Base-by-base conservation (phyloP, 2,888 invertebrate species). In the Galeopsomyia nigrocyanea region DNA sequence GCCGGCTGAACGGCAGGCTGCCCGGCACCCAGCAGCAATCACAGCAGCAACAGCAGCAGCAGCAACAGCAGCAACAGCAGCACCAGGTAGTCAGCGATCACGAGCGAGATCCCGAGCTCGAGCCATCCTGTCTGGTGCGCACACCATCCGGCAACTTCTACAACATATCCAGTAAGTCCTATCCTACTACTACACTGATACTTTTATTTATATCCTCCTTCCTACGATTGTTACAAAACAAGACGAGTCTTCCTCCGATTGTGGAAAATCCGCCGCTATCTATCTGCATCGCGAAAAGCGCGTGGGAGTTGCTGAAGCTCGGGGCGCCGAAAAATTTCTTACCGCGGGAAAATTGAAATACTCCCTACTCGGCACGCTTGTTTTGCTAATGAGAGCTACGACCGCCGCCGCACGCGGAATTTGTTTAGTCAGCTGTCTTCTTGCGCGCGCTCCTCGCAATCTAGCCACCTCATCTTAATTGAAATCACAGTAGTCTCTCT, bases 91-190 rank as follows among this genome's bases (percentile, higher is more conserved):
- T 74, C 75, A 77, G 76, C 74, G 78, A 78, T 68, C 83, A 78
- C 75, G 87, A 85, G 76, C 82, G 84, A 77, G 94, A 94, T 88
- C 93, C 93, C 80, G 95, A 95, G 88, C 94, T 95, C 87, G 95
- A 95, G 88, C 95, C 95, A 80, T 94, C 95, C 86, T 95, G 95
- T 87, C 91, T 96, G 84, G 95, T 95, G 83, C 91, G 95, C 87
- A 95, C 95, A 79, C 95, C 95, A 80, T 96, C 95, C 80, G 96
- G 96, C 87, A 95, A 95, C 89, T 94, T 96, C 87, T 96, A 95
- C 90, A 86, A 85, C 81, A 95, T 96, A 91, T 95, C 95, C 87
- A 93, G 94, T 89, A 93, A 84, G 86, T 84, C 72, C n/a, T n/a
- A n/a, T n/a, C n/a, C n/a, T 60, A 21, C 51, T 51, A n/a, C 46